Evolutionary conservation across 2,888 invertebrate species (phyloP).

Genomic region (Zaprionus bogoriensis): DNA sequence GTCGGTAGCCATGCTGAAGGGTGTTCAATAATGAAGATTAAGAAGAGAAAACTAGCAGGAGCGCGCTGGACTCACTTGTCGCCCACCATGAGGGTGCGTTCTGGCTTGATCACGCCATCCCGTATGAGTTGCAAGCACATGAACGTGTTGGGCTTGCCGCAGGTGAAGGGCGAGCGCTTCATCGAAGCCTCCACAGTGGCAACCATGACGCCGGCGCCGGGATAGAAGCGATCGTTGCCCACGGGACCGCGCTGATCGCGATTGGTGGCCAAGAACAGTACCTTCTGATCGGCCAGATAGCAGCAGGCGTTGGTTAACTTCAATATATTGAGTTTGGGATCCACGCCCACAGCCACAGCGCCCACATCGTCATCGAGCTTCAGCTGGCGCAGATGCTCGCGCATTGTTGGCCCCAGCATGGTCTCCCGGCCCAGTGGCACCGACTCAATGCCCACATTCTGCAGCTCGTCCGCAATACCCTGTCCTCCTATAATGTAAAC

Average conservation of each 20-base stretch:
- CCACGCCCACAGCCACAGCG: slow-evolving; percentile 57
- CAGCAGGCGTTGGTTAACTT: slow-evolving; percentile 45
- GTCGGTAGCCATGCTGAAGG: slow-evolving; percentile 45
- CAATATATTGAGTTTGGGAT: slow-evolving; percentile 25
- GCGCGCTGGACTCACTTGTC: slow-evolving; percentile 63
- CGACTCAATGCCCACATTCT: slow-evolving; percentile 38
- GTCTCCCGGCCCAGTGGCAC: slow-evolving; percentile 9
- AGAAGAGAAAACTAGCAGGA: no score
- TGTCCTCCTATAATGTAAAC: slow-evolving; percentile 49
- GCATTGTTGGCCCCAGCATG: background rate
- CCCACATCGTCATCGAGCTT: slow-evolving; percentile 46
- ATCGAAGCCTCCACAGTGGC: slow-evolving; percentile 40
- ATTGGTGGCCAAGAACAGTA: slow-evolving; percentile 56
- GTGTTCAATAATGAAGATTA: no score
- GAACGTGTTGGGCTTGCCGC: slow-evolving; percentile 56
- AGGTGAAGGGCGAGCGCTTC: slow-evolving; percentile 41
- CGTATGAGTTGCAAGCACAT: slow-evolving; percentile 43
- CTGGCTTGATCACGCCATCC: slow-evolving; percentile 43
- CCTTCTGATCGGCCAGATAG: slow-evolving; percentile 36
- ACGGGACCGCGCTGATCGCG: slow-evolving; percentile 30
- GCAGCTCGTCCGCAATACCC: slow-evolving; percentile 51
- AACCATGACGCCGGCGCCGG: slow-evolving; percentile 49
- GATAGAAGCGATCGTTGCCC: slow-evolving; percentile 7
- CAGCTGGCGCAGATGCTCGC: slow-evolving; percentile 13
- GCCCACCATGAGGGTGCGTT: slow-evolving; percentile 57